phyloP scores from a whole-genome alignment of 53 echinoderm and acorn worm species.

The Luidia sarsii region DNA sequence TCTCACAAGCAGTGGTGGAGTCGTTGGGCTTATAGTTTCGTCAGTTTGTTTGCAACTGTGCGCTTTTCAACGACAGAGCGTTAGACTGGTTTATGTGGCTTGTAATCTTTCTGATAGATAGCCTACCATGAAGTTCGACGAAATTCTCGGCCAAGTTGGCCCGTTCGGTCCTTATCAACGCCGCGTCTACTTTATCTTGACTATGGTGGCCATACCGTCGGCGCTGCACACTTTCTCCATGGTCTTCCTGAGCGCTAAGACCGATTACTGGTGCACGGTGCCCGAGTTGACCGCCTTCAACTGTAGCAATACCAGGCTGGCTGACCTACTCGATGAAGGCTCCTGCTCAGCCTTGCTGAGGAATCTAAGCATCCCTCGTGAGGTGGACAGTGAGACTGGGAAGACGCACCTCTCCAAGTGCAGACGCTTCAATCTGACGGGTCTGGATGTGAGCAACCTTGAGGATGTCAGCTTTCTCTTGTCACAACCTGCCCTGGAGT shows the following conservation, averaged over 20 bases:
- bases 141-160: slow-evolving; percentile 23
- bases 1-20: too few species aligned
- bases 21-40: too few species aligned
- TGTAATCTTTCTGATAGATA: not conserved
- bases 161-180: slow-evolving; percentile 44
- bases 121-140: slow-evolving; percentile 43
- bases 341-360: slow-evolving; percentile 4
- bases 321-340: not conserved
- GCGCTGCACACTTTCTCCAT: slow-evolving; percentile 22
- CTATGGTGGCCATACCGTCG: slow-evolving; percentile 9
- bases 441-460: not conserved
- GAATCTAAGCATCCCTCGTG: slow-evolving; percentile 22
- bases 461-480: not conserved
- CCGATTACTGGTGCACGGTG: slow-evolving; percentile 38
- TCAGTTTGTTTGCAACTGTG: too few species aligned
- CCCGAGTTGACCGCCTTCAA: slow-evolving; percentile 9
- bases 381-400: not conserved
- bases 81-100: too few species aligned
- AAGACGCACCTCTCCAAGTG: not conserved
- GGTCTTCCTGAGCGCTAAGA: slow-evolving; percentile 41
- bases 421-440: slow-evolving; percentile 33
- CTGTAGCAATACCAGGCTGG: not conserved
- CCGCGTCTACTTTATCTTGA: slow-evolving; percentile 37
- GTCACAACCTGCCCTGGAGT: not conserved
- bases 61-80: too few species aligned